Percentiles rank a stretch among this genome's conserved stretches.
Conservation (phyloP, 2,888 invertebrate species). For the Carterocephalus palaemon region DNA sequence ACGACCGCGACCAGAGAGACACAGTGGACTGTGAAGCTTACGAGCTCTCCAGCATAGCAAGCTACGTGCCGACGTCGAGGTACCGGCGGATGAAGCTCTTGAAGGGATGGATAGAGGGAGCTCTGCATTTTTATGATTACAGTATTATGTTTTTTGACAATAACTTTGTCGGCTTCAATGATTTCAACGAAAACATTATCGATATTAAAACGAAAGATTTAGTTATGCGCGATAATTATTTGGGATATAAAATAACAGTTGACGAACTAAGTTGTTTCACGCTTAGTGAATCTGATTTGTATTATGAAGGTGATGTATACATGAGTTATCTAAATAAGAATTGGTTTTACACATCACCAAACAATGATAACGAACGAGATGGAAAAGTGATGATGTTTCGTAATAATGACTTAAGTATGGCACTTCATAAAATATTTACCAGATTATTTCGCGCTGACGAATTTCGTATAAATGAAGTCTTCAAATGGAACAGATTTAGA, state of each 20-base stretch:
- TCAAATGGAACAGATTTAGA: not conserved
- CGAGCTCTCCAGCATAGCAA: not conserved
- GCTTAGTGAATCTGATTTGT: not conserved
- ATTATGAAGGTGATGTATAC: not conserved
- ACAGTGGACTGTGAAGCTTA: not conserved
- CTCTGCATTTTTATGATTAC: not conserved
- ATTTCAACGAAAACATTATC: not conserved
- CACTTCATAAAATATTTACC: not conserved
- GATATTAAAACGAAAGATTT: not conserved
- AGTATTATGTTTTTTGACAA: not conserved
- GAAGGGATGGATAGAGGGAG: not conserved
- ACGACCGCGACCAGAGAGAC: not conserved
- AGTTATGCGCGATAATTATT: no score
- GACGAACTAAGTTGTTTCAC: not conserved
- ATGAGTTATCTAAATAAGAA: not conserved
- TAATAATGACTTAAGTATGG: not conserved
- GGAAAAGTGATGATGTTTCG: conserved; percentile 1
- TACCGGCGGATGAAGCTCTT: not conserved
- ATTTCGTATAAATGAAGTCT: not conserved
- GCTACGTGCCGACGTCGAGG: not conserved
- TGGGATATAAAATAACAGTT: no score
- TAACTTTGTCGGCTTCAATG: not conserved
- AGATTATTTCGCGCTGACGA: not conserved
- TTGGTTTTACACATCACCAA: not conserved
- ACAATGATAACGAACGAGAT: not conserved